Conservation (phyloP, 2,888 invertebrate genomes). For the Siphlonurus alternatus region DNA sequence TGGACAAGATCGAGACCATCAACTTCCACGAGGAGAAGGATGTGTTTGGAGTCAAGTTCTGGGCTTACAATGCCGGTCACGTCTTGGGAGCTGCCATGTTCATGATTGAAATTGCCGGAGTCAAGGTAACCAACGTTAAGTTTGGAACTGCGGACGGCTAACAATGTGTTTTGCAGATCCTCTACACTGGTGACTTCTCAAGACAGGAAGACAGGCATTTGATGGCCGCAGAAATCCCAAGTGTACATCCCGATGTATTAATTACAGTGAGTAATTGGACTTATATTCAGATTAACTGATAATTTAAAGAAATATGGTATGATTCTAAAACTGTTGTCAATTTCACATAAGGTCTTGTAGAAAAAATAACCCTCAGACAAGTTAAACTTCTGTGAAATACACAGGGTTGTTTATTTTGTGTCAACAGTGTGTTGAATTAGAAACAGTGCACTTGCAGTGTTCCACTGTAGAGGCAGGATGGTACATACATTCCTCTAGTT, state of each 20-base stretch:
- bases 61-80: slow-evolving; percentile 98
- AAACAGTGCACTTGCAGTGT: no score
- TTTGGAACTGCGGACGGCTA: background rate
- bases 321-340: no score
- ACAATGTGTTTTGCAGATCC: slow-evolving; percentile 32
- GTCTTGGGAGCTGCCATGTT: slow-evolving; percentile 99
- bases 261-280: slow-evolving; percentile 52
- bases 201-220: slow-evolving; percentile 97
- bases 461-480: background rate
- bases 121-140: slow-evolving; percentile 42
- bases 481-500: background rate
- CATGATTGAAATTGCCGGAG: slow-evolving; percentile 99
- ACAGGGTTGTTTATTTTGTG: background rate
- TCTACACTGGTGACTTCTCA: slow-evolving; percentile 98
- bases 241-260: slow-evolving; percentile 87
- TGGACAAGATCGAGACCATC: slow-evolving; percentile 97
- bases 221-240: slow-evolving; percentile 98
- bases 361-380: no score
- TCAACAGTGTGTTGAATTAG: background rate
- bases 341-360: no score
- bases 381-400: background rate
- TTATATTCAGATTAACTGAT: no score
- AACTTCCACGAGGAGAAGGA: slow-evolving; percentile 98
- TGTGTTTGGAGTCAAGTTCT: slow-evolving; percentile 89
- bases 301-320: no score